Evolutionary conservation across 2,888 invertebrate genomes (phyloP).

Genomic region (Pediacus dermestoides): DNA sequence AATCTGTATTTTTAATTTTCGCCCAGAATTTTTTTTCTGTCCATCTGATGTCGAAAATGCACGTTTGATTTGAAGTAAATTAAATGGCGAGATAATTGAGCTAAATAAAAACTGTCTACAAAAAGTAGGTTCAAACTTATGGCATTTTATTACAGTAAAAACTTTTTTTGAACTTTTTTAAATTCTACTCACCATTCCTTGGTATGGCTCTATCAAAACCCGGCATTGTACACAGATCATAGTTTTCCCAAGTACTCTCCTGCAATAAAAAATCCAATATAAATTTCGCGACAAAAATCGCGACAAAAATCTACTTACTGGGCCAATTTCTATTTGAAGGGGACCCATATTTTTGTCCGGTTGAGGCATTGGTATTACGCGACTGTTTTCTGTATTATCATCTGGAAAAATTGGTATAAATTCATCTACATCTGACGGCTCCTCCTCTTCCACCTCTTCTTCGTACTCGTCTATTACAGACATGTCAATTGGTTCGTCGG

Average conservation of each 20-base stretch:
- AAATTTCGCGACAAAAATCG: conserved; percentile 9
- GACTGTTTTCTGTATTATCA: no score
- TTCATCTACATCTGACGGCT: conserved; percentile 38
- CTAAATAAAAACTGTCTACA: no score
- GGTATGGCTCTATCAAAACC: conserved; percentile 60
- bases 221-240: conserved; percentile 55
- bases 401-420: conserved; percentile 13
- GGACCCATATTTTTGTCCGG: conserved; percentile 34
- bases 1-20: no score
- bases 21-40: no score
- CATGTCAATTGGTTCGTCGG: conserved; percentile 51
- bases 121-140: no score
- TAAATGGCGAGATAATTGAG: no score
- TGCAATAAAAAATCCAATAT: conserved; percentile 22
- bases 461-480: conserved; percentile 59
- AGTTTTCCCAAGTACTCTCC: conserved; percentile 48
- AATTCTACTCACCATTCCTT: conserved; percentile 41
- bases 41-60: no score
- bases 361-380: conserved; percentile 39
- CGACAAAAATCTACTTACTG: conserved; percentile 54
- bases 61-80: no score
- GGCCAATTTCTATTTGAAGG: conserved; percentile 65
- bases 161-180: no score
- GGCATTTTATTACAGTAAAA: no score
- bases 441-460: conserved; percentile 37